These are phyloP conservation scores for Lasioglossum figueresi DNA, from an alignment of 2,888 invertebrate species.

Conservation along the genomic window DNA sequence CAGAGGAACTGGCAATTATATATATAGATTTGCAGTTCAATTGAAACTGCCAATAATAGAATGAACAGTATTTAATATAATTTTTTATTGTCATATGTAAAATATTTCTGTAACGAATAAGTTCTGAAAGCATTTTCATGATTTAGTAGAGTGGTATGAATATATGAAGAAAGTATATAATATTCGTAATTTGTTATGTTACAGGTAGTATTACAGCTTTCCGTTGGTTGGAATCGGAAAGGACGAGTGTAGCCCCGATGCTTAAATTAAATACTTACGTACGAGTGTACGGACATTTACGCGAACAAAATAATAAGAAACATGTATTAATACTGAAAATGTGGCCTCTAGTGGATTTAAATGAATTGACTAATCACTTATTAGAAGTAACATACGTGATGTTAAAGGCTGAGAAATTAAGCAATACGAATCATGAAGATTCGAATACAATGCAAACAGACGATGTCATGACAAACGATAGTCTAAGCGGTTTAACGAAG, in stretches of 20 bases:
- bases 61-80: background rate
- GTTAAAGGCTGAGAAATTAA: background rate
- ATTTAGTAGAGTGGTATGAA: background rate
- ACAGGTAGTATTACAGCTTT: slow-evolving; percentile 5
- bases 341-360: background rate
- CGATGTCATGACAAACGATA: background rate
- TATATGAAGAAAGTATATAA: background rate
- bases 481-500: background rate
- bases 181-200: background rate
- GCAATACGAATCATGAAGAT: background rate
- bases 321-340: background rate
- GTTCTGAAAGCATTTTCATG: background rate
- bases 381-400: background rate
- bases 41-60: background rate
- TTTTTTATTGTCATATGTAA: background rate
- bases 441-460: background rate
- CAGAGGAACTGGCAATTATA: too few relatives aligned
- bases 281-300: background rate
- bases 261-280: background rate
- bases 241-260: background rate
- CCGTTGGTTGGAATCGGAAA: background rate
- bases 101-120: background rate
- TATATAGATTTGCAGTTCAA: background rate
- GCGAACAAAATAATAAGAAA: background rate
- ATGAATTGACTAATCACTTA: background rate